Percentiles rank a stretch among this genome's conserved stretches.
phyloP scores from a whole-genome alignment of 2,888 invertebrate genomes.

The Empis livida region DNA sequence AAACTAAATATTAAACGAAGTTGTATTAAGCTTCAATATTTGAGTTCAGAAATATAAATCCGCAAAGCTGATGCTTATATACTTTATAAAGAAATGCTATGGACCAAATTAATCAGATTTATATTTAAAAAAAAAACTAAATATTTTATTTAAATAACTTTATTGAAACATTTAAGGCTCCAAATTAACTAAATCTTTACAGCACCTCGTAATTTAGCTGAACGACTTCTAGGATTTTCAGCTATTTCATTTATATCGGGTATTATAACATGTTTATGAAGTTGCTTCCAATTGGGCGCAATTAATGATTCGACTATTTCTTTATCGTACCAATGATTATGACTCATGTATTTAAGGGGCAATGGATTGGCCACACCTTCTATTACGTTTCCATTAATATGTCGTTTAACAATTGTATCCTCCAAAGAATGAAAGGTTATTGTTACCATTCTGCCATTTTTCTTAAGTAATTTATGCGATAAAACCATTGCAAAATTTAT shows the following conservation, averaged over 20 bases:
- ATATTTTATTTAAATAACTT: too few species aligned
- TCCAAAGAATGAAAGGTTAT: constrained; percentile 89
- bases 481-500: constrained; percentile 75
- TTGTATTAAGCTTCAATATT: too few species aligned
- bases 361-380: constrained; percentile 58
- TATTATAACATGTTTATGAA: constrained; percentile 67
- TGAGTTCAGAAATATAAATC: too few species aligned
- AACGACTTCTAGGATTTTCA: constrained; percentile 71
- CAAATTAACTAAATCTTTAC: constrained; percentile 39
- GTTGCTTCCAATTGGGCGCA: constrained; percentile 58
- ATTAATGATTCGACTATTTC: constrained; percentile 48
- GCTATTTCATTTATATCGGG: constrained; percentile 63
- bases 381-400: constrained; percentile 63
- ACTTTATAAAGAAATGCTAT: too few species aligned
- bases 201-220: constrained; percentile 79
- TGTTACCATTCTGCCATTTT: constrained; percentile 64
- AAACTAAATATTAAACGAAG: too few species aligned
- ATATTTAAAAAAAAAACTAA: too few species aligned
- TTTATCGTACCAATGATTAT: constrained; percentile 44
- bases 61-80: too few species aligned
- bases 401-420: constrained; percentile 85
- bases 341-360: constrained; percentile 57
- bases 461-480: constrained; percentile 62
- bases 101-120: too few species aligned
- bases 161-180: neutral